phyloP scores from a whole-genome alignment of 2,888 invertebrate species.

The Stenodema calcarata region DNA sequence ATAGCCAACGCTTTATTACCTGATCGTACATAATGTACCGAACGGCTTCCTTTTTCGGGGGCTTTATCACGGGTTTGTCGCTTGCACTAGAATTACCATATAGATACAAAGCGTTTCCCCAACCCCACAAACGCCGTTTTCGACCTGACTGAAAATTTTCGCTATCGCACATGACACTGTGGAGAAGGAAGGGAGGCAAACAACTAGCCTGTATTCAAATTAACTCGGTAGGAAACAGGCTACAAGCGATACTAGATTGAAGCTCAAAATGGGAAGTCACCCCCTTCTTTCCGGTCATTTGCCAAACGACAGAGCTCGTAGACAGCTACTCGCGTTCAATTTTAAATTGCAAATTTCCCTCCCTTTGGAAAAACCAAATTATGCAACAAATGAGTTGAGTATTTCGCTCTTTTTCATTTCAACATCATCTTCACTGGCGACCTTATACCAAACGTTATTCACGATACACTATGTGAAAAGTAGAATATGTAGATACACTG shows the following conservation, averaged over 20 bases:
- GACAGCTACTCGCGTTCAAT: not conserved
- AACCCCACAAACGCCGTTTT: not conserved
- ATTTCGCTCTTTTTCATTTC: not conserved
- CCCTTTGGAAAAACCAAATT: not conserved
- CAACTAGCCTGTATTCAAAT: slow-evolving; percentile 17
- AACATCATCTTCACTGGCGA: not conserved
- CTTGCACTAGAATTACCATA: not conserved
- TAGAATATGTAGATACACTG: no score
- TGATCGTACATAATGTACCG: not conserved
- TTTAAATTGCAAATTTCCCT: slow-evolving; percentile 34
- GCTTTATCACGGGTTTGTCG: not conserved
- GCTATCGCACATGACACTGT: not conserved
- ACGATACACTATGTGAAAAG: no score
- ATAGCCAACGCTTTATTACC: not conserved
- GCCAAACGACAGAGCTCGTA: not conserved
- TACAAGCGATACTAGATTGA: slow-evolving; percentile 25
- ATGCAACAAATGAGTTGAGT: not conserved
- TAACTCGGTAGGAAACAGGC: not conserved
- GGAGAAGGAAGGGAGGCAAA: not conserved
- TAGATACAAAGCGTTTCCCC: not conserved
- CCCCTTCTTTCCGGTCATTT: slow-evolving; percentile 2
- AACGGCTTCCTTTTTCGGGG: not conserved
- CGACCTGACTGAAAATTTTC: not conserved
- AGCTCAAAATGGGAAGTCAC: not conserved
- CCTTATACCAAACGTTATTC: not conserved